phyloP scores from a whole-genome alignment of 2,888 invertebrate species.

The Drosophila colorata region DNA sequence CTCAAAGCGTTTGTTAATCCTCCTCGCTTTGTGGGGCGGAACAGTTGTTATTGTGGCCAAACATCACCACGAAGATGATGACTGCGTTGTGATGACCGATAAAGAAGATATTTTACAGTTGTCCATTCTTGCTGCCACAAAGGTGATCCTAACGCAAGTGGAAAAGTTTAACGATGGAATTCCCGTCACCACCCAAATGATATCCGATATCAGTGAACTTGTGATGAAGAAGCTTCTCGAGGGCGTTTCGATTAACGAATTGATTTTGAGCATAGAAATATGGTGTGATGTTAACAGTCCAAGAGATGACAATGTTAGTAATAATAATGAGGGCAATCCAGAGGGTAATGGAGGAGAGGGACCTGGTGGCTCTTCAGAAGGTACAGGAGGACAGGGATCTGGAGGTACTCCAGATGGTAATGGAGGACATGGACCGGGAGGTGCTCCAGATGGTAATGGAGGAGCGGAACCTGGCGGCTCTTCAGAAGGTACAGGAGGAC shows the following conservation, averaged over 20 bases:
- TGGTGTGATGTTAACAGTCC: constrained; percentile 24
- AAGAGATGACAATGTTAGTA: neutral
- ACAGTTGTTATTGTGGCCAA: neutral
- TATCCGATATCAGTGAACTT: neutral
- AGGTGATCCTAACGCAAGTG: constrained; percentile 8
- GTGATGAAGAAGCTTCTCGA: constrained; percentile 5
- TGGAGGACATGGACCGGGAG: neutral
- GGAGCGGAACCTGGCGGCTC: neutral
- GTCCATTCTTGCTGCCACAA: neutral
- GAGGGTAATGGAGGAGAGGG: neutral
- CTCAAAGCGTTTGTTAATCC: constrained; percentile 1
- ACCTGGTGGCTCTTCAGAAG: neutral
- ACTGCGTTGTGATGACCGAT: neutral
- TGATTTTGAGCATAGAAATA: constrained; percentile 4
- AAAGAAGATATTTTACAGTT: constrained; percentile 20
- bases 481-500: neutral
- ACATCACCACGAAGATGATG: neutral
- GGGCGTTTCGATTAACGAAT: constrained; percentile 6
- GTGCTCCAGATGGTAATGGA: neutral
- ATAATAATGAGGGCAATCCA: neutral
- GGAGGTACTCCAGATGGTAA: neutral
- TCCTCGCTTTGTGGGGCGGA: constrained; percentile 2
- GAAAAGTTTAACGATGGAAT: neutral
- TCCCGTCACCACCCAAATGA: neutral
- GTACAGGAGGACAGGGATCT: neutral